Evolutionary conservation across 2,888 invertebrate species (phyloP).

Genomic region (Phrixothrix hirtus): DNA sequence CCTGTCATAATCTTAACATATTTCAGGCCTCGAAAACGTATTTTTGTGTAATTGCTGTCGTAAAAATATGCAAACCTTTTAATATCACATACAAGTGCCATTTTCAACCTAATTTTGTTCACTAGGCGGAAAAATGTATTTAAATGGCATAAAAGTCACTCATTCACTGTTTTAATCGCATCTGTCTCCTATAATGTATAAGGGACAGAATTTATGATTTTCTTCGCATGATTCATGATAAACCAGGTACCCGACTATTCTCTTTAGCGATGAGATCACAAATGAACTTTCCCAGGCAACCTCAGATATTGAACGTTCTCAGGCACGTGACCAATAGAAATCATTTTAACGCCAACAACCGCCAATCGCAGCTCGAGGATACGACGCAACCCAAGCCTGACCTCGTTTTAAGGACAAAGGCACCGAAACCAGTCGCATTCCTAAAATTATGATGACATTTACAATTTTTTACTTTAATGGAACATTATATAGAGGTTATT

Average conservation of each 20-base stretch:
- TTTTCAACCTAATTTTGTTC: constrained; percentile 55
- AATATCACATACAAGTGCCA: constrained; percentile 58
- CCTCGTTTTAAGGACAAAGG: constrained; percentile 20
- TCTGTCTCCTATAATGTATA: constrained; percentile 52
- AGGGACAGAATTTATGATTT: constrained; percentile 52
- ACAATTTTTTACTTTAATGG: background rate
- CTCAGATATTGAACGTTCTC: constrained; percentile 44
- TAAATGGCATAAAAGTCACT: constrained; percentile 57
- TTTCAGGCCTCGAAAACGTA: constrained; percentile 49
- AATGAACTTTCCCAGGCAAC: constrained; percentile 51
- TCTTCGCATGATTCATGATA: constrained; percentile 53
- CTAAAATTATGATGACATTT: background rate
- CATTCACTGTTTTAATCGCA: constrained; percentile 56
- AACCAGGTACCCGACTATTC: constrained; percentile 55
- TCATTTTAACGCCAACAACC: constrained; percentile 25
- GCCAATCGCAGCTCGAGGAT: constrained; percentile 39
- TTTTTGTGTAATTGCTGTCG: constrained; percentile 48
- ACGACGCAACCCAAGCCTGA: constrained; percentile 14
- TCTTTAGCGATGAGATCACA: constrained; percentile 58
- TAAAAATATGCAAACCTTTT: constrained; percentile 58
- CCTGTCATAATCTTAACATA: constrained; percentile 48
- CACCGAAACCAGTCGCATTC: background rate
- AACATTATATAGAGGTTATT: background rate
- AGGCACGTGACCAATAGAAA: constrained; percentile 43
- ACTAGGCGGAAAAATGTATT: constrained; percentile 55